Conservation (phyloP, 2,113 vertebrate species). For the Talpa occidentalis region DNA sequence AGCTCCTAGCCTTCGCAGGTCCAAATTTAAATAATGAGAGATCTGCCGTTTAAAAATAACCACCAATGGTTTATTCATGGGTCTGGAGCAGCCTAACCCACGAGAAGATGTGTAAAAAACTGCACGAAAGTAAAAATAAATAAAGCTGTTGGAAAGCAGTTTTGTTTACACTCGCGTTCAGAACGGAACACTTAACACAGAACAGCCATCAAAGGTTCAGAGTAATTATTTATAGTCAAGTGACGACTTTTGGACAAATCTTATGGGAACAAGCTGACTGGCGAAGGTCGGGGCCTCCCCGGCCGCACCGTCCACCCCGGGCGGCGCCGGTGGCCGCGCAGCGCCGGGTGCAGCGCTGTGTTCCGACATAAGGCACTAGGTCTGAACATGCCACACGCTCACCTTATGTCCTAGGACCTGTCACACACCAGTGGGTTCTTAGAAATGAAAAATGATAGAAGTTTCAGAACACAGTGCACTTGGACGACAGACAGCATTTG, state of each 20-base stretch:
- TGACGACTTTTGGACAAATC: slow-evolving; percentile 82
- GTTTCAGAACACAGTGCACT: slow-evolving; percentile 86
- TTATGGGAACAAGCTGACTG: slow-evolving; percentile 83
- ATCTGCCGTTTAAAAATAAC: slow-evolving; percentile 80
- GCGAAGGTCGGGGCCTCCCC: slow-evolving; percentile 67
- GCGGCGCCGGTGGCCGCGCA: too few species aligned
- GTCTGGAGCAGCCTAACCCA: slow-evolving; percentile 83
- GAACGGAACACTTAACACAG: slow-evolving; percentile 82
- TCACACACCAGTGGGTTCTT: slow-evolving; percentile 84
- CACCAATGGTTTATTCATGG: slow-evolving; percentile 86
- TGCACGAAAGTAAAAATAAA: slow-evolving; percentile 89
- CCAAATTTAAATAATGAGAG: slow-evolving; percentile 79
- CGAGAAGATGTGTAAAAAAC: slow-evolving; percentile 87
- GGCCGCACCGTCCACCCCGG: too few species aligned
- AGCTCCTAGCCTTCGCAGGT: not conserved
- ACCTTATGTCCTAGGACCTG: slow-evolving; percentile 84
- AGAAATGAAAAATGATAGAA: slow-evolving; percentile 83
- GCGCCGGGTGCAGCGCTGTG: slow-evolving; percentile 62
- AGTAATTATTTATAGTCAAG: slow-evolving; percentile 81
- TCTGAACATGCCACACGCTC: slow-evolving; percentile 85
- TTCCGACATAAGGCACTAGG: slow-evolving; percentile 88
- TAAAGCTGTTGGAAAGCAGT: slow-evolving; percentile 86
- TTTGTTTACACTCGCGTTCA: slow-evolving; percentile 81
- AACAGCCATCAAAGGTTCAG: slow-evolving; percentile 82
- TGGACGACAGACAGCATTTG: slow-evolving; percentile 86